Evolutionary conservation across 2,113 vertebrate species (phyloP).

Genomic region (Elaphurus davidianus): DNA sequence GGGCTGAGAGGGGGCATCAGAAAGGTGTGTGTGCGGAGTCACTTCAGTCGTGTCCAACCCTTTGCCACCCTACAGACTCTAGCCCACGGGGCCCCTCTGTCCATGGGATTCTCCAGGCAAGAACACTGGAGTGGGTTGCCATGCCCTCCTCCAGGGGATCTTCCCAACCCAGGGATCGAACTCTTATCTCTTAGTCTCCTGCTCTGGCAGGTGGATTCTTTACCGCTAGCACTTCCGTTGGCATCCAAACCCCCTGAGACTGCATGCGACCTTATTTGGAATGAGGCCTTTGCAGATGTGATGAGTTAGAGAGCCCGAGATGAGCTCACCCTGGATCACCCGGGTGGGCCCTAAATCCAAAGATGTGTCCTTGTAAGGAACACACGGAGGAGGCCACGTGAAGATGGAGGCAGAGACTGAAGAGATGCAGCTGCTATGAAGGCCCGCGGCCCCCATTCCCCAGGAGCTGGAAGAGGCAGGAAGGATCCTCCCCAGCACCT

Average conservation of each 20-base stretch:
- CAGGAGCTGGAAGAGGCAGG: not conserved
- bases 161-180: not conserved
- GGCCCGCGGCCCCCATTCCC: not conserved
- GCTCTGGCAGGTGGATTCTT: not conserved
- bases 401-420: accelerated
- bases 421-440: not conserved
- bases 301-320: not conserved
- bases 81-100: not conserved
- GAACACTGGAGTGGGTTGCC: not conserved
- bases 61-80: not conserved
- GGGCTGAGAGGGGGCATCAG: accelerated
- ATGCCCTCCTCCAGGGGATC: not conserved
- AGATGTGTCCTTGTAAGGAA: not conserved
- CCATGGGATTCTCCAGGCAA: not conserved
- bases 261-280: accelerated
- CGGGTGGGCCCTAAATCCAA: not conserved
- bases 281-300: not conserved
- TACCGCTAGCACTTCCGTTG: accelerated
- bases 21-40: not conserved
- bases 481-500: accelerated
- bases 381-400: no score
- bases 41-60: not conserved
- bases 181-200: not conserved
- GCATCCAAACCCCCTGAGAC: not conserved
- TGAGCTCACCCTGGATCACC: not conserved